Evolutionary conservation across 2,888 invertebrate genomes (phyloP), one percentile per base, ranked within the genome.

Genomic region (Dromius quadrimaculatus): DNA sequence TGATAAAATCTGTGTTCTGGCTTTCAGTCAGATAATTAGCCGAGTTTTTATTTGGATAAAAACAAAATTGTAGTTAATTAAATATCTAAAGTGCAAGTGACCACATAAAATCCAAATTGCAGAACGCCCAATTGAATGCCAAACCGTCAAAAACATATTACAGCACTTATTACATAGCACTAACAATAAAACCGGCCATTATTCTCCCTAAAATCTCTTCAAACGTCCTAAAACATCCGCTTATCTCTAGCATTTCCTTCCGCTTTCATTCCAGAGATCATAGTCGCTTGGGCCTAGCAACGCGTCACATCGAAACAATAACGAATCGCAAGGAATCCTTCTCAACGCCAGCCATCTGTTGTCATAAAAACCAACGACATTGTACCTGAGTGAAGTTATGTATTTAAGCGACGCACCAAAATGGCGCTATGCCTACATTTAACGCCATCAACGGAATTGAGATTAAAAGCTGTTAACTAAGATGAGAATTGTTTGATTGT

Each of bases 271-370:
- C 50, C 50, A 17, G 50, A 28, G 50, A 54, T 54, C 50, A 54
- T 54, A 54, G 50, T 28, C 23, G 28, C 50, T 15, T 13, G 50
- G 28, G n/a, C n/a, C n/a, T n/a, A n/a, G n/a, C n/a, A n/a, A n/a
- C n/a, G n/a, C n/a, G n/a, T n/a, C n/a, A 28, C 50, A 54, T 54
- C 50, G 50, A 54, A 54, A 54, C 50, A 54, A 54, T 54, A 54
- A 54, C 50, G 50, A 54, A 54, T 54, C 50, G 23, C 50, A 1
- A 5, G 15, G 41, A 41, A 41, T 41, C 23, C 23, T 23, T 15
- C 50, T 54, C 47, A 6, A 47, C 45, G 2, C 50, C 41, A 6
- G 50, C 23, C 50, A 54, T 54, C 50, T 54, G 50, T 54, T 23
- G 23, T 54, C 50, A 28, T 54, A 54, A 54, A 54, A 54, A 54